Conservation (phyloP, 1,140 invertebrate genomes). For the Hylaeus anthracinus region DNA sequence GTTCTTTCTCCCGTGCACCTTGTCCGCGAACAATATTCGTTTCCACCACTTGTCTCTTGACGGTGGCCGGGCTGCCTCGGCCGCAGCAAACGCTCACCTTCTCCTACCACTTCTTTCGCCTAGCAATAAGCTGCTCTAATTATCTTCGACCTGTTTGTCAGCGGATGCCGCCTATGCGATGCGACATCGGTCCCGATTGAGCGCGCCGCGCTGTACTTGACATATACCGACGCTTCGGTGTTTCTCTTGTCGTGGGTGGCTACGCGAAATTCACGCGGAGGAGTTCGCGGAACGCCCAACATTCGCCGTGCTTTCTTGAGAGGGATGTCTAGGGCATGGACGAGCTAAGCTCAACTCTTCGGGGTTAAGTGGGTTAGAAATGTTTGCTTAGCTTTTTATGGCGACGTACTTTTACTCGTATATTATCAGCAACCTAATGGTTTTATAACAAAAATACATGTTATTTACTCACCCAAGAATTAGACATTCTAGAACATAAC, state of each 20-base stretch:
- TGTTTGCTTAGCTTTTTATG: too few relatives aligned
- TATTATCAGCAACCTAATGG: too few relatives aligned
- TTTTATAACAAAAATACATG: too few relatives aligned
- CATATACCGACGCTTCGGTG: too few relatives aligned
- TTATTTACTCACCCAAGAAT: too few relatives aligned
- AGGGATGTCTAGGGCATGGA: too few relatives aligned
- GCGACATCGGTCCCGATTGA: conserved; percentile 48
- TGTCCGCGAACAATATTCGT: conserved; percentile 65
- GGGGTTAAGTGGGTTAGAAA: too few relatives aligned
- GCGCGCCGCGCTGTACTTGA: not conserved
- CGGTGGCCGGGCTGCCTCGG: conserved; percentile 33
- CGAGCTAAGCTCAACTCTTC: too few relatives aligned
- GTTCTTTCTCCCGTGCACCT: conserved; percentile 50
- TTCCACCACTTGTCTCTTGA: conserved; percentile 61
- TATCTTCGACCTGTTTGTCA: conserved; percentile 57
- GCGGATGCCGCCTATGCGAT: conserved; percentile 41
- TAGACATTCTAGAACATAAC: too few relatives aligned
- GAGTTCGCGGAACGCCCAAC: too few relatives aligned
- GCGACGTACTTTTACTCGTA: too few relatives aligned
- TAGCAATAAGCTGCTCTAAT: conserved; percentile 59
- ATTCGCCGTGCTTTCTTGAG: too few relatives aligned
- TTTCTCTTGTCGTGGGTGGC: not conserved
- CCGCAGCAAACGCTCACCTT: conserved; percentile 31
- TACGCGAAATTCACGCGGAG: not conserved
- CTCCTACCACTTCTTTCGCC: conserved; percentile 51